Conservation (phyloP, 1,140 invertebrate genomes). For the Macrostomum lignano region DNA sequence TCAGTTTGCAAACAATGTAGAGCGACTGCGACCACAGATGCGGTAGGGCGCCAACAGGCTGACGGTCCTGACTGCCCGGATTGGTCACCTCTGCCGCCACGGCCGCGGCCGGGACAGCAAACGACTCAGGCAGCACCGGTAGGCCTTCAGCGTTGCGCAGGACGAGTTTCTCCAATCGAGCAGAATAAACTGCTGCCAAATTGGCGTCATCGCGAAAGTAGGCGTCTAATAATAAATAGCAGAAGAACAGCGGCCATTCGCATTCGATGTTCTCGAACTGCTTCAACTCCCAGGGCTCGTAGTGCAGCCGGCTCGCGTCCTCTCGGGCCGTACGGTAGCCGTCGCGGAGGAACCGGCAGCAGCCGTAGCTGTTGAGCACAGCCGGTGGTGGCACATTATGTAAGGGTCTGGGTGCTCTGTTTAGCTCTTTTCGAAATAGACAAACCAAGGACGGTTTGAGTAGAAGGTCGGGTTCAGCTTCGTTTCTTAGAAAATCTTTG, state of each 20-base stretch:
- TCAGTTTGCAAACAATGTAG: constrained; percentile 67
- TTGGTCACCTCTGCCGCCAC: constrained; percentile 3
- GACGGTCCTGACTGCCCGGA: constrained; percentile 42
- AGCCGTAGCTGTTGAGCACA: constrained; percentile 84
- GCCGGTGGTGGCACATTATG: too few species aligned
- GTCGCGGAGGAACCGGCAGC: constrained; percentile 74
- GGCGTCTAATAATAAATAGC: constrained; percentile 70
- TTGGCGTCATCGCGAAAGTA: constrained; percentile 45
- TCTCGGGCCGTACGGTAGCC: constrained; percentile 83
- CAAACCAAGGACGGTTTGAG: too few species aligned
- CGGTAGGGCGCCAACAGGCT: constrained; percentile 58
- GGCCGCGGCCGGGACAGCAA: constrained; percentile 50
- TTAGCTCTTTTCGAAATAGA: too few species aligned
- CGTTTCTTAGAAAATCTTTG: too few species aligned
- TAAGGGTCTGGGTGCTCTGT: too few species aligned
- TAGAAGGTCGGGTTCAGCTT: too few species aligned
- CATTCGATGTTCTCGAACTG: constrained; percentile 98
- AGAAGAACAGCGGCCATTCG: constrained; percentile 95
- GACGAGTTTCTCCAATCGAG: constrained; percentile 3
- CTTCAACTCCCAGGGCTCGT: constrained; percentile 83
- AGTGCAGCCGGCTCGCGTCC: constrained; percentile 66
- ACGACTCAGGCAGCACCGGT: constrained; percentile 73
- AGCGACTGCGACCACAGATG: constrained; percentile 94
- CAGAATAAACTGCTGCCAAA: background rate
- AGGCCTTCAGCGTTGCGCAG: background rate